Evolutionary conservation across 2,113 vertebrate species (phyloP), one percentile per base, ranked within the genome.

Genomic region (Falco punctatus): DNA sequence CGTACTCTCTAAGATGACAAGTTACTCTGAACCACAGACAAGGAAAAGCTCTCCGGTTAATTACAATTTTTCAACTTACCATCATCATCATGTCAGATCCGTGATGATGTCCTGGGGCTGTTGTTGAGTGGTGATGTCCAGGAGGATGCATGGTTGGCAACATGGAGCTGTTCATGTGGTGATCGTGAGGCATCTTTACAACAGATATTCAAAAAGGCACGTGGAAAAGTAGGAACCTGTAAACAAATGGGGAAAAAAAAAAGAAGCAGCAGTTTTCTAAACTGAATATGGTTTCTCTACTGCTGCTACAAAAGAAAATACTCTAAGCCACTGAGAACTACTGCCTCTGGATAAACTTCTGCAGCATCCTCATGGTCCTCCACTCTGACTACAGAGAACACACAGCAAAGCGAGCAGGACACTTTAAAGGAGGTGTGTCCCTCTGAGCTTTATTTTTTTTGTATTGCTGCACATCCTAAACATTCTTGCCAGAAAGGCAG

Each of bases 1-100:
- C 40, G 57, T 1, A 61, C 26, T 33, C 19, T 49, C 46, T 52
- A 66, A 62, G 40, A 42, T 11, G 40, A 23, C 23, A 84, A 42
- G 14, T 71, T 42, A 51, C 35, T 51, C 20, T 71, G 69, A 78
- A 67, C 4, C 59, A 51, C 51, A 86, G 48, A 30, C 23, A 89
- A 81, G 35, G 27, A 30, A 74, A 81, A 72, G 22, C 33, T 80
- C 38, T 54, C 42, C 44, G 55, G 28, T 73, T 22, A 75, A 58
- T 69, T 19, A 5, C 35, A 52, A 57, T 14, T 51, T 44, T 17
- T 26, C 66, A 30, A 92, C 98, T 98, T 54, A 99, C 99, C 99
- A 98, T 98, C 97, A 96, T 97, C 92, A 96, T 97, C 98, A 97
- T 57, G 86, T 38, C 75, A 32, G 88, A 15, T 1, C 61, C 97